Evolutionary conservation across 1,140 invertebrate species (phyloP).

Genomic region (Drosophila lacteicornis): DNA sequence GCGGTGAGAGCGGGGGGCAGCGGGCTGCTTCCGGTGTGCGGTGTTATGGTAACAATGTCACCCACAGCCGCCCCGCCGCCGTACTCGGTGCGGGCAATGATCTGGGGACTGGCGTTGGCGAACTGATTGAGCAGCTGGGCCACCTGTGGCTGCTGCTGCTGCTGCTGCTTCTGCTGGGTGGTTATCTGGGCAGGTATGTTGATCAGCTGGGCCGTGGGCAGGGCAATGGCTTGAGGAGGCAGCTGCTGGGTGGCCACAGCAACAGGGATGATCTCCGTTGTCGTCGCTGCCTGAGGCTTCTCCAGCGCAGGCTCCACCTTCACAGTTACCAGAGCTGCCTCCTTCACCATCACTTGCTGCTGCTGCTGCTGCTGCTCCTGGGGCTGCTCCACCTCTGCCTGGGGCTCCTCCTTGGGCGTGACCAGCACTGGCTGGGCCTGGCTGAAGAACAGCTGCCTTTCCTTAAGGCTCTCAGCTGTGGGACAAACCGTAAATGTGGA

Average conservation of each 20-base stretch:
- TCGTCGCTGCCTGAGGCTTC: constrained; percentile 5
- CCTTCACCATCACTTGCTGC: constrained; percentile 5
- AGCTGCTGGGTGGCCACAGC: constrained; percentile 11
- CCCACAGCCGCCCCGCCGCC: constrained; percentile 68
- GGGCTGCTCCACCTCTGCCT: background rate
- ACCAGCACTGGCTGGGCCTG: constrained; percentile 44
- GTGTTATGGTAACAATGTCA: constrained; percentile 76
- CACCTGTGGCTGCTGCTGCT: constrained; percentile 49
- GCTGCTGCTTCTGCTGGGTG: constrained; percentile 52
- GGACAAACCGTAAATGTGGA: constrained; percentile 55
- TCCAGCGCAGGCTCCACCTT: constrained; percentile 48
- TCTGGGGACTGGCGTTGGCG: constrained; percentile 54
- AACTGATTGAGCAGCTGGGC: constrained; percentile 69
- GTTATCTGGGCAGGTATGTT: constrained; percentile 74
- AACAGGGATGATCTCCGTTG: constrained; percentile 21
- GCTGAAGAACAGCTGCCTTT: constrained; percentile 67
- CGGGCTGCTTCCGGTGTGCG: constrained; percentile 65
- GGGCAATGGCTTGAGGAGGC: constrained; percentile 28
- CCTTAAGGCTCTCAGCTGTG: constrained; percentile 23
- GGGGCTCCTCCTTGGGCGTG: constrained; percentile 31
- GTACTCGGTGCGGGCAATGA: constrained; percentile 64
- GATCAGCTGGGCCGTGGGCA: constrained; percentile 52
- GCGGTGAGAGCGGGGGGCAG: constrained; percentile 61
- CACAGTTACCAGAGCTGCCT: constrained; percentile 7
- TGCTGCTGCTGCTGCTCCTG: constrained; percentile 10